These are phyloP conservation scores for Propsilocerus akamusi DNA, from an alignment of 1,140 invertebrate genomes.

Conservation along the genomic window DNA sequence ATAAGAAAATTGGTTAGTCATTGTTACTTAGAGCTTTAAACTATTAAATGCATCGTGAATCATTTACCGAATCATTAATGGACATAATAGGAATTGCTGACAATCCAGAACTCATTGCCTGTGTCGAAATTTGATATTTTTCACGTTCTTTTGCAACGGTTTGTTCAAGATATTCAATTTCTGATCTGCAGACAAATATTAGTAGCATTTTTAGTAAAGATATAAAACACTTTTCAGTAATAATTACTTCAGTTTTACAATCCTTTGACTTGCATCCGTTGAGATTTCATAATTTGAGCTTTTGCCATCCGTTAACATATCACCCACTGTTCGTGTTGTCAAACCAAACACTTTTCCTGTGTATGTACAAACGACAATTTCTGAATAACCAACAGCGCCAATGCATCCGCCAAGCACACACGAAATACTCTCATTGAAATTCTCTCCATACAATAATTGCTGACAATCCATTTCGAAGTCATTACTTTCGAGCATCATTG, in stretches of 20 bases:
- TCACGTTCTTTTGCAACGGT: slow-evolving; percentile 49
- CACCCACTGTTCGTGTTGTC: slow-evolving; percentile 44
- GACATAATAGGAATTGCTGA: slow-evolving; percentile 53
- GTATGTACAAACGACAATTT: slow-evolving; percentile 67
- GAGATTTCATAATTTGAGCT: slow-evolving; percentile 19
- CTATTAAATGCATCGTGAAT: background rate
- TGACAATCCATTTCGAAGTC: slow-evolving; percentile 12
- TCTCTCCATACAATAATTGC: slow-evolving; percentile 26
- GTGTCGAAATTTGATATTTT: slow-evolving; percentile 43
- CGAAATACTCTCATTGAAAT: slow-evolving; percentile 66
- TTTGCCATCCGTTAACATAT: slow-evolving; percentile 20
- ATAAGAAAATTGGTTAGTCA: background rate
- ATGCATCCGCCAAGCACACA: slow-evolving; percentile 57
- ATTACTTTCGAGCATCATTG: slow-evolving; percentile 24
- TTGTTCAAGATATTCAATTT: slow-evolving; percentile 55
- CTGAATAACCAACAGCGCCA: slow-evolving; percentile 45
- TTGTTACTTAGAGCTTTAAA: too few relatives aligned
- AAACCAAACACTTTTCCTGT: slow-evolving; percentile 62
- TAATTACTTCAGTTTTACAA: slow-evolving; percentile 21
- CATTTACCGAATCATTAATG: slow-evolving; percentile 51
- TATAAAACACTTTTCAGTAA: background rate
- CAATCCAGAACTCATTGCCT: slow-evolving; percentile 32
- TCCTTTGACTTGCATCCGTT: slow-evolving; percentile 19
- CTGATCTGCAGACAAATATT: slow-evolving; percentile 28
- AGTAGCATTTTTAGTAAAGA: background rate